These are phyloP conservation scores for Machimus rusticus DNA, from an alignment of 2,888 invertebrate species.

Conservation along the genomic window DNA sequence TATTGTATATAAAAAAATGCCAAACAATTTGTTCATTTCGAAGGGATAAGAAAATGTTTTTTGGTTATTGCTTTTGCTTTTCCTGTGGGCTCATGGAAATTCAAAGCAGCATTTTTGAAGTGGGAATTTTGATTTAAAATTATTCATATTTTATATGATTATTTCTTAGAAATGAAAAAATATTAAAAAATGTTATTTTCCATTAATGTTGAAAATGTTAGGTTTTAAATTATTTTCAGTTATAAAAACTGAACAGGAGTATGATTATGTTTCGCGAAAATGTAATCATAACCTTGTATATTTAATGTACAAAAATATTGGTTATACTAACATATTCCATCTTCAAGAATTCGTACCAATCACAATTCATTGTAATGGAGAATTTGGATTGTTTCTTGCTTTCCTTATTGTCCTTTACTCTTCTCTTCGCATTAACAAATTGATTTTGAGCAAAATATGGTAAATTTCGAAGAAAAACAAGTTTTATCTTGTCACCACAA, in stretches of 20 bases:
- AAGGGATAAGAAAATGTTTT: not conserved
- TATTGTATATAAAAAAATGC: not conserved
- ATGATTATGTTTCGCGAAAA: not conserved
- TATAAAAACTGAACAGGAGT: not conserved
- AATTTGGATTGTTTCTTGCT: not conserved
- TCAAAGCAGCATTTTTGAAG: conserved; percentile 10
- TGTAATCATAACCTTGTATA: not conserved
- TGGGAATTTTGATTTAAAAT: not conserved
- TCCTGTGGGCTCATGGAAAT: conserved; percentile 23
- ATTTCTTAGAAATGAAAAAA: not conserved
- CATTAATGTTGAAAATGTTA: not conserved
- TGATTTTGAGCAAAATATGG: not conserved
- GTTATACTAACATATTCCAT: not conserved
- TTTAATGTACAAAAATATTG: not conserved
- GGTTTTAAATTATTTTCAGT: not conserved
- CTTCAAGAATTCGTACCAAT: not conserved
- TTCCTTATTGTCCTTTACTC: not conserved
- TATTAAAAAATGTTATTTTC: not conserved
- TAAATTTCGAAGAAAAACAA: not conserved
- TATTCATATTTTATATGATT: not conserved
- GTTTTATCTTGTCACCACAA: not conserved
- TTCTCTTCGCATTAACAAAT: conserved; percentile 4
- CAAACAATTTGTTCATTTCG: not conserved
- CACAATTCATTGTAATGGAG: not conserved
- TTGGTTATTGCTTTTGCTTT: not conserved